Percentiles rank a stretch among this genome's conserved stretches.
Conservation (phyloP, 2,797 vertebrate genomes). For the Mus spretus region DNA sequence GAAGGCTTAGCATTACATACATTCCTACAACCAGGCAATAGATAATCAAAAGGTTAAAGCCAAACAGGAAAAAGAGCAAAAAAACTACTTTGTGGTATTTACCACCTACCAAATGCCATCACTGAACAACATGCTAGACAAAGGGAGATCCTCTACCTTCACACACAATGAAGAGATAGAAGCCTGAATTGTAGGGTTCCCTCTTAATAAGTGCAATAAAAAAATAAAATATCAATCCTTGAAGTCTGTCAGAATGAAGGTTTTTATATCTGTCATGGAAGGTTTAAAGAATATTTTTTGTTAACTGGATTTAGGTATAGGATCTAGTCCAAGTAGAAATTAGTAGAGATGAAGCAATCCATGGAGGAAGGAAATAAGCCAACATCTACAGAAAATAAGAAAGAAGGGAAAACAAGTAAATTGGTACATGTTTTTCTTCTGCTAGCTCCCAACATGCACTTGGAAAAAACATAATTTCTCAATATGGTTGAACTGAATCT, state of each 20-base stretch:
- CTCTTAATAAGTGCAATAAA: not conserved
- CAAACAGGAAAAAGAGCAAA: not conserved
- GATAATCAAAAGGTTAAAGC: not conserved
- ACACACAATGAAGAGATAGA: not conserved
- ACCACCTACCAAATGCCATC: not conserved
- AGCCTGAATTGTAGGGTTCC: not conserved
- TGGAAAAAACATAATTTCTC: slow-evolving; percentile 17
- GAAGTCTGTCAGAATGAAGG: not conserved
- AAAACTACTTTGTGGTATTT: slow-evolving; percentile 12
- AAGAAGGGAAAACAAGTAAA: not conserved
- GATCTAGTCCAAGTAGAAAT: not conserved
- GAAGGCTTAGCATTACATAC: not conserved
- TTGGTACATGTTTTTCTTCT: not conserved
- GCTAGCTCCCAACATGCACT: not conserved
- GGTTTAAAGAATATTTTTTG: not conserved
- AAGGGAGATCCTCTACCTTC: too few relatives aligned
- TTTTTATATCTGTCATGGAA: not conserved
- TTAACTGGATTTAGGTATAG: not conserved
- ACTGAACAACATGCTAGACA: not conserved
- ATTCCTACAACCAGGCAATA: not conserved
- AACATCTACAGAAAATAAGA: not conserved
- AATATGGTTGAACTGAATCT: not conserved
- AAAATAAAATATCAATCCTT: slow-evolving; percentile 24
- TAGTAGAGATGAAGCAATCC: not conserved
- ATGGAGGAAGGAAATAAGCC: not conserved